Conservation (phyloP, 2,888 invertebrate species). For the Bombylius major region DNA sequence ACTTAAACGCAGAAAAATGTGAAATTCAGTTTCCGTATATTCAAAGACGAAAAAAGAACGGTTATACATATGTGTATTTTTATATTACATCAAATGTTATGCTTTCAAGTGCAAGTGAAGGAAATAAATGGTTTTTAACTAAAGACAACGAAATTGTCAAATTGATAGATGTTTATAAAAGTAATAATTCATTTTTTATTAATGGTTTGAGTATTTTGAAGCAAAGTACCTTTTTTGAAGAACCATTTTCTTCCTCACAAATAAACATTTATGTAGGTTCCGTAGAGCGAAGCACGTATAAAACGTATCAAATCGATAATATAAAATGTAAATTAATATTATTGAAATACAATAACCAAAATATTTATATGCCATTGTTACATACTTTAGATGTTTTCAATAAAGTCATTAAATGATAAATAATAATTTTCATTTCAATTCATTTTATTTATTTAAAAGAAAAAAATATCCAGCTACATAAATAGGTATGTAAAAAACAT, state of each 20-base stretch:
- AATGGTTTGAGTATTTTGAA: too few relatives aligned
- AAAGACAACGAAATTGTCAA: slow-evolving; percentile 8
- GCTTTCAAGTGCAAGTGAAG: neutral
- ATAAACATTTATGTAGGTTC: too few relatives aligned
- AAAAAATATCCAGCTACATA: too few relatives aligned
- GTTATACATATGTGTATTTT: neutral
- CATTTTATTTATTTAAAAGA: too few relatives aligned
- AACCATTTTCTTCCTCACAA: too few relatives aligned
- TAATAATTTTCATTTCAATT: too few relatives aligned
- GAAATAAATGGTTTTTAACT: slow-evolving; percentile 18
- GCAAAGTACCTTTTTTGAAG: too few relatives aligned
- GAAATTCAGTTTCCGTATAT: too few relatives aligned
- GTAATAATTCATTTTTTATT: slow-evolving; percentile 7
- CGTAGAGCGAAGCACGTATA: slow-evolving; percentile 7
- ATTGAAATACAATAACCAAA: neutral
- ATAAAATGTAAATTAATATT: slow-evolving; percentile 8
- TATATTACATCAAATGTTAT: neutral
- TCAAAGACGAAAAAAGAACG: too few relatives aligned
- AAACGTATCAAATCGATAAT: slow-evolving; percentile 3
- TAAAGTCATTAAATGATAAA: too few relatives aligned
- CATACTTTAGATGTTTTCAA: neutral
- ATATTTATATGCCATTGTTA: neutral
- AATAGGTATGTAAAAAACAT: too few relatives aligned
- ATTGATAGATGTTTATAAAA: slow-evolving; percentile 7
- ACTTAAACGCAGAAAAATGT: neutral